Evolutionary conservation across 2,113 vertebrate species (phyloP).

Genomic region (Xenopus borealis): DNA sequence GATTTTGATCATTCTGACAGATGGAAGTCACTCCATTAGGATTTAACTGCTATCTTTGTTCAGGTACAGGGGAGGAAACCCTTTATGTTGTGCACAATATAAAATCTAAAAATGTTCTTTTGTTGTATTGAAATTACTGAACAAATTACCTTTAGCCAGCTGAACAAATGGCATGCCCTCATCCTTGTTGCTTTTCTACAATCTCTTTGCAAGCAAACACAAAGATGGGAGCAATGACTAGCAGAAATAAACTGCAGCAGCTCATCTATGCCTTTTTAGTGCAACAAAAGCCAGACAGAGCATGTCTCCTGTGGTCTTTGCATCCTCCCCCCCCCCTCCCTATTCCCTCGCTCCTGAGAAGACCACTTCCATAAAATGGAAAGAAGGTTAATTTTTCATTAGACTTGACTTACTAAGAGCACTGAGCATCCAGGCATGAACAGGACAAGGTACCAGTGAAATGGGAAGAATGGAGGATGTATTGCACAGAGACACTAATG

Average conservation of each 20-base stretch:
- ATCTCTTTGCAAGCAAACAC: neutral
- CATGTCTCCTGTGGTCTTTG: constrained; percentile 24
- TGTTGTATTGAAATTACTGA: no score
- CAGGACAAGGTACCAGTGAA: neutral
- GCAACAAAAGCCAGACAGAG: neutral
- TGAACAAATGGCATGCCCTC: neutral
- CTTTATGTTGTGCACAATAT: no score
- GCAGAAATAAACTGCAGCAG: constrained; percentile 11
- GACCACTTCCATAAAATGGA: constrained; percentile 38
- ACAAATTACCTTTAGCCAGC: no score
- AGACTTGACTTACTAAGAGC: constrained; percentile 36
- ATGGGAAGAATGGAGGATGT: neutral
- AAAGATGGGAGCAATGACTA: constrained; percentile 13
- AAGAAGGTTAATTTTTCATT: constrained; percentile 45
- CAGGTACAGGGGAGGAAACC: no score
- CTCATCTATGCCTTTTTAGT: neutral
- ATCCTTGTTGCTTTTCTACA: neutral
- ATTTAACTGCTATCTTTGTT: no score
- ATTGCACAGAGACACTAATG: no score
- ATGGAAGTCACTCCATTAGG: no score
- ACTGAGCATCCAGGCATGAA: constrained; percentile 26
- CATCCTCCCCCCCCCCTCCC: neutral
- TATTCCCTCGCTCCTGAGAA: constrained; percentile 18
- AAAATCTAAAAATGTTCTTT: neutral
- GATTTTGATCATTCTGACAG: no score